Conservation (phyloP, 2,797 vertebrate species). For the Ctenochaetus hawaiiensis region DNA sequence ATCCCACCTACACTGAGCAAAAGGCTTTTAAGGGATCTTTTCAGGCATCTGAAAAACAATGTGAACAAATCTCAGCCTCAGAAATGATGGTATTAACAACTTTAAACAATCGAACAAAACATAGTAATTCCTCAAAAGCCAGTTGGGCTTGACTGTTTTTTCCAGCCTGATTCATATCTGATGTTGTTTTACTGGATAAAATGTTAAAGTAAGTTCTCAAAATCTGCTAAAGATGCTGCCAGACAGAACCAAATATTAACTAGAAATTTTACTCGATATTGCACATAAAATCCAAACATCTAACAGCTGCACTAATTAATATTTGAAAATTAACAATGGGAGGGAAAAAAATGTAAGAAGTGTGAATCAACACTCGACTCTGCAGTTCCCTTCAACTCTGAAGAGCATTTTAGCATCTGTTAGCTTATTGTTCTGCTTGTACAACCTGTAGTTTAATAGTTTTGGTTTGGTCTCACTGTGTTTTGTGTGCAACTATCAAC, state of each 20-base stretch:
- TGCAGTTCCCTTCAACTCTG: neutral
- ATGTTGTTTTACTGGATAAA: neutral
- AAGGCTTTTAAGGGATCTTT: neutral
- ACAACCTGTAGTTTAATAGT: neutral
- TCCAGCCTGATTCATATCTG: neutral
- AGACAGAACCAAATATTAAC: neutral
- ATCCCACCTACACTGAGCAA: neutral
- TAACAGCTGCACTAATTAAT: neutral
- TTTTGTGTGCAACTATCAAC: neutral
- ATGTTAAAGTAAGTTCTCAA: constrained; percentile 7
- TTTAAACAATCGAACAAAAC: neutral
- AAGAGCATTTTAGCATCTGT: neutral
- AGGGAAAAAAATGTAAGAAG: neutral
- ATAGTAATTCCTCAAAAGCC: neutral
- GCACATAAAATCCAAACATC: neutral
- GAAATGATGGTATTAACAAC: neutral
- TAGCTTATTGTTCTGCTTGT: neutral
- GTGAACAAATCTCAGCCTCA: neutral
- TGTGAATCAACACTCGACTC: neutral
- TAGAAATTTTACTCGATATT: neutral
- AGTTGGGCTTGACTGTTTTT: neutral
- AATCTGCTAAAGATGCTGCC: neutral
- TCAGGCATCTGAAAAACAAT: neutral
- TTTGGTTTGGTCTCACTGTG: too few species aligned
- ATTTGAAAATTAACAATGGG: neutral